phyloP scores from a whole-genome alignment of 2,113 vertebrate species.

The Dermatemys mawii region DNA sequence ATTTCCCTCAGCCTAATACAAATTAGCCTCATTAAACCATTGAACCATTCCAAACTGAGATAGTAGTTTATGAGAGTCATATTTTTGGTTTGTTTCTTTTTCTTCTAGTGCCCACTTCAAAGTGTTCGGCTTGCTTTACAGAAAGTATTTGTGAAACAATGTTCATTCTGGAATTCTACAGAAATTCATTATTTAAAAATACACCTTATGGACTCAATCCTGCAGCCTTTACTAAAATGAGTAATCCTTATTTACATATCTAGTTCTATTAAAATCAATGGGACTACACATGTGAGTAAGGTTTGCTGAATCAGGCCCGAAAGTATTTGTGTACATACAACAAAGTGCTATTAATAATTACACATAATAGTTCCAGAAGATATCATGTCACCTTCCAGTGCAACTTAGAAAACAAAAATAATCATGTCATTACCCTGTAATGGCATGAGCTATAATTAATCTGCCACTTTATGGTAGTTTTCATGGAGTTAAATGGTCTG shows the following conservation, averaged over 20 bases:
- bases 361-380: not conserved
- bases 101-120: slow-evolving; percentile 2
- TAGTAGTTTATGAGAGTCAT: not conserved
- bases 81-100: slow-evolving; percentile 29
- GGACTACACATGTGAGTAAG: not conserved
- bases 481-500: not conserved
- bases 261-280: not conserved
- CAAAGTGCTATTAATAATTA: not conserved
- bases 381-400: not conserved
- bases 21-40: slow-evolving; percentile 46
- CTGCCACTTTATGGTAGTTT: not conserved
- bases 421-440: not conserved
- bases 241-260: not conserved
- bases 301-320: not conserved
- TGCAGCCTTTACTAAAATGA: not conserved
- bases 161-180: slow-evolving; percentile 11
- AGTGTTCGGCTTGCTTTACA: slow-evolving; percentile 18
- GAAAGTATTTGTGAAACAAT: slow-evolving; percentile 25
- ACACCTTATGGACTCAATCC: not conserved
- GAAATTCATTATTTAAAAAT: slow-evolving; percentile 39
- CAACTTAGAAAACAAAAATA: slow-evolving; percentile 6
- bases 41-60: slow-evolving; percentile 1
- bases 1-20: slow-evolving; percentile 31
- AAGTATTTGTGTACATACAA: not conserved
- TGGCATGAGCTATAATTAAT: not conserved